Base-by-base conservation (phyloP, 2,113 vertebrate species). In the Pantherophis guttatus region DNA sequence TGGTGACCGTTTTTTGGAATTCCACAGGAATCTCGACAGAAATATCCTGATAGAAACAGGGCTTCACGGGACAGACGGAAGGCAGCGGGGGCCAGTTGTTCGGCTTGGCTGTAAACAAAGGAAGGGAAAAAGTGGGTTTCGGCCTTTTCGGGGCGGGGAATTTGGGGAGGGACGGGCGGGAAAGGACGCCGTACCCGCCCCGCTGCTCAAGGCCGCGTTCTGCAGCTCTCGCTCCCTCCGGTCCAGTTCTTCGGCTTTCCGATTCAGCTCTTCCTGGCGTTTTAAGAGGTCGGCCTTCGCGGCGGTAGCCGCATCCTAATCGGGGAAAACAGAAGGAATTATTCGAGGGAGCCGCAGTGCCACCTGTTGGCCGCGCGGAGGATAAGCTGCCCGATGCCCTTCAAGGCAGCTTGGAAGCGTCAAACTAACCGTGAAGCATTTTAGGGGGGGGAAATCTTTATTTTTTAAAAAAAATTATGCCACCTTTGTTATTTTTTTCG, bases 31-130 rank as follows among this genome's bases (percentile, higher is more conserved):
- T 99, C 95, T 99, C 99, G 96, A 99, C 96, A 0, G 97, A 97
- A 94, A 99, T 99, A 97, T 99, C 99, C 92, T 99, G 99, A 96
- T 99, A 99, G 97, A 99, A 99, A 95, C 99, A 99, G 0, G 99
- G 99, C 88, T 99, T 98, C 94, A 99, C 97, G 0, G 99, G 99
- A 95, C 98, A 99, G 97, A 99, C 99, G 0, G 98, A 97, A 0
- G 99, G 99, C 93, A 99, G 92, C 0, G 99, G 99, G 11, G 99
- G 99, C 99, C 99, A 99, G 90, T 99, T 99, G 96, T 99, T 99
- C 95, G 97, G 98, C 91, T 98, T 97, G 21, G 97, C 99, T 99
- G 55, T 7, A 44, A 90, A 24, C 12, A 9, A 23, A 59, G 58
- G 23, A 59, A 24, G 1, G 4, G 13, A 33, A 33, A n/a, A 50